These are phyloP conservation scores for Sinocyclocheilus anophthalmus DNA, from an alignment of 2,113 vertebrate species.

Conservation along the genomic window DNA sequence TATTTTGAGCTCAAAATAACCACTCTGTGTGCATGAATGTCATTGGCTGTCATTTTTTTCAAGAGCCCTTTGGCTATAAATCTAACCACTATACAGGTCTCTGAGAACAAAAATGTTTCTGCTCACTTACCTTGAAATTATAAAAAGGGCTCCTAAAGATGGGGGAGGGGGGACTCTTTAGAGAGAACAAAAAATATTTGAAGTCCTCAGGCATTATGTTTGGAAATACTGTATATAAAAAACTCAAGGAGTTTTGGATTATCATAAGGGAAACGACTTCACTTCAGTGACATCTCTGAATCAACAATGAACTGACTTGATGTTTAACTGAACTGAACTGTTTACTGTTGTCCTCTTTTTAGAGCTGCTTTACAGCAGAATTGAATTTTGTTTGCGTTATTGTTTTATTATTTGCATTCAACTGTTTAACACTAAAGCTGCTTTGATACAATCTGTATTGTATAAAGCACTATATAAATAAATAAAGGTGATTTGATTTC, in stretches of 20 bases:
- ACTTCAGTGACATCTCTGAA: background rate
- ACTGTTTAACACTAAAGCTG: too few species aligned
- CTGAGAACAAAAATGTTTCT: conserved; percentile 4
- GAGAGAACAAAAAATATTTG: background rate
- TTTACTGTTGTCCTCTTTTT: too few species aligned
- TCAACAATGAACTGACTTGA: too few species aligned
- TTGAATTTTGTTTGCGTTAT: too few species aligned
- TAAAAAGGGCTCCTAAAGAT: background rate
- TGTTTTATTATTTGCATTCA: too few species aligned
- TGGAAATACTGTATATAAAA: background rate
- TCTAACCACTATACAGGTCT: conserved; percentile 3
- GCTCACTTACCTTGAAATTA: conserved; percentile 20
- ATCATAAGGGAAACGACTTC: background rate
- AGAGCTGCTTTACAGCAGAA: too few species aligned
- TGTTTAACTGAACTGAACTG: too few species aligned
- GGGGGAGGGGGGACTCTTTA: background rate
- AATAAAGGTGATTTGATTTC: too few species aligned
- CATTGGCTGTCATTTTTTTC: conserved; percentile 6
- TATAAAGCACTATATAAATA: too few species aligned
- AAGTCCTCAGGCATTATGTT: background rate
- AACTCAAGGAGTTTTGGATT: too few species aligned
- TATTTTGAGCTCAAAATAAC: background rate
- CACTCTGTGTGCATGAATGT: background rate
- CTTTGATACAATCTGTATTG: too few species aligned
- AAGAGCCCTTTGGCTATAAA: conserved; percentile 16